Evolutionary conservation across 2,113 vertebrate genomes (phyloP), one percentile per base, ranked within the genome.

Genomic region (Myotis davidii): DNA sequence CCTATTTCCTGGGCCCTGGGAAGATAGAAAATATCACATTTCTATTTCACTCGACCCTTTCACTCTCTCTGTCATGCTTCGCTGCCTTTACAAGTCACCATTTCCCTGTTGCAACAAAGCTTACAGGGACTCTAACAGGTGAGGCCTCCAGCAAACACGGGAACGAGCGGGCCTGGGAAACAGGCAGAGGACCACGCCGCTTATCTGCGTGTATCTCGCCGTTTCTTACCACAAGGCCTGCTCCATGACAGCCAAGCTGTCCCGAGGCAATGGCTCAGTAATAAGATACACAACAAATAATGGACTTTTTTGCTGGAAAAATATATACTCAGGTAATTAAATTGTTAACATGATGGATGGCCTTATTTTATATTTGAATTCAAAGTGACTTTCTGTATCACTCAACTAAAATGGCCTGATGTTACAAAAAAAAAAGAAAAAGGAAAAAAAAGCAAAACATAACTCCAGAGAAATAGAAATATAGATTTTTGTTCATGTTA

Each of bases 261-360:
- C 99, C 99, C 81, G 87, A 94, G 99, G 99, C 99, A 98, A 98
- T 94, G 89, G 98, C 98, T 98, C 98, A 98, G 98, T 99, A 99
- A 99, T 99, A 98, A 99, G 99, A 99, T 99, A 99, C 97, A 99
- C 98, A 99, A 98, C 99, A 99, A 99, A 98, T 99, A 98, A 98
- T 94, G 93, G 97, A 85, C 0, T 95, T 96, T 97, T 95, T 98
- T 95, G 96, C 98, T 92, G 98, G 98, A 98, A 99, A 99, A 99
- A 99, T 99, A 99, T 98, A 99, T 99, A 99, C 98, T 85, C 85
- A 98, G 98, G 98, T 99, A 99, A 99, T 99, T 99, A 99, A 99
- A 99, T 99, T 99, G 99, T 99, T 99, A 99, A 99, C 98, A 99
- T 99, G 99, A 99, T 99, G 98, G 99, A 99, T 99, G 99, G 98